Base-by-base conservation (phyloP, 2,797 vertebrate genomes). In the Heliangelus exortis region DNA sequence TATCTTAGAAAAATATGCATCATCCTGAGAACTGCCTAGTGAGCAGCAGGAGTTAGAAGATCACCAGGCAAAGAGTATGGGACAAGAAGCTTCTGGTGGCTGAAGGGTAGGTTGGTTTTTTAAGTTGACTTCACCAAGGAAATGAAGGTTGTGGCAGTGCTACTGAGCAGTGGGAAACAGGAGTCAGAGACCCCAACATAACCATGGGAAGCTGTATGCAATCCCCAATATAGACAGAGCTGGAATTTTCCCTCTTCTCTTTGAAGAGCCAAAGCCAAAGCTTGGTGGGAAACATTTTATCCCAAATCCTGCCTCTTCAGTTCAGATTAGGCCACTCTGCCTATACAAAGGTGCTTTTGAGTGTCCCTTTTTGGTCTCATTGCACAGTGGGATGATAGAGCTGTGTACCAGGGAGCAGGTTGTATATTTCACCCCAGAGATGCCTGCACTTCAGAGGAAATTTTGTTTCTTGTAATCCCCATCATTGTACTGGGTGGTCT, bases 361-460 rank as follows among this genome's bases (percentile, higher is more conserved):
- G 23, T 55, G 48, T 48, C 55, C 10, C 3, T 63, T 92, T 51
- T 51, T 1, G 1, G 28, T 73, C 36, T 65, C 55, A 9, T 1
- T 39, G 6, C 36, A 15, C 0, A 0, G 21, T 58, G 84, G 29
- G 17, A 55, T 1, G 1, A 4, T 54, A 54, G 0, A 1, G 15
- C 41, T 9, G 1, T n/a, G 53, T 63, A 77, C n/a, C 16, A 4
- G 10, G 25, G 75, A 83, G 18, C 8, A 69, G 50, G 33, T 67
- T 54, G 31, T 11, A 2, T 5, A n/a, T 11, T 63, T 93, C 55
- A 87, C 16, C 18, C 15, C 23, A 50, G 68, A 77, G 33, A 18
- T 68, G 45, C 5, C 45, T 87, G 67, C n/a, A 79, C 18, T 53
- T 67, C 66, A 17, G 36, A 39, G 82, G 81, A 65, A 54, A 75